A percentile compares a stretch with the other conserved stretches of the same genome.
phyloP scores from a whole-genome alignment of 2,113 vertebrate genomes.

The Hepsetus odoe region DNA sequence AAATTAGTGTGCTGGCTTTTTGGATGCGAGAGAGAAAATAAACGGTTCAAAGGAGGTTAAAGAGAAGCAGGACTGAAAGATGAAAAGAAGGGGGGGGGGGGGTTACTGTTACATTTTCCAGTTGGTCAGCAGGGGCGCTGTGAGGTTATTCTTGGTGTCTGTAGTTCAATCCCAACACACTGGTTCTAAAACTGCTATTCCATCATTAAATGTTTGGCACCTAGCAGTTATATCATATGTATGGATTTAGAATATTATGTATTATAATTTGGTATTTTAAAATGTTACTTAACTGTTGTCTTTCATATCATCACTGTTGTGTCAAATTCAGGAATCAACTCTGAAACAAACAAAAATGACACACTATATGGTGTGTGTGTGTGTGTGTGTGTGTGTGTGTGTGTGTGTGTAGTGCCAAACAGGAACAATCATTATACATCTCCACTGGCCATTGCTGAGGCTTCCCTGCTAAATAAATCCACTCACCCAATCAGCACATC shows the following conservation, averaged over 20 bases:
- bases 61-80: not conserved
- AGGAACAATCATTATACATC: not conserved
- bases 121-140: slow-evolving; percentile 45
- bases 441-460: not conserved
- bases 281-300: too few relatives aligned
- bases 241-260: too few relatives aligned
- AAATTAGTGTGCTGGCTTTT: too few relatives aligned
- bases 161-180: not conserved
- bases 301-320: too few relatives aligned
- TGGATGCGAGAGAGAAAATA: not conserved
- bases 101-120: too few relatives aligned
- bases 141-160: not conserved
- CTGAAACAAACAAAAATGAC: too few relatives aligned
- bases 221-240: too few relatives aligned
- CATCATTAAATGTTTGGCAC: not conserved
- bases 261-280: too few relatives aligned
- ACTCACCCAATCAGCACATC: not conserved
- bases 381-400: not conserved
- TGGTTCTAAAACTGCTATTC: not conserved
- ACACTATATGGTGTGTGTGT: not conserved
- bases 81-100: not conserved
- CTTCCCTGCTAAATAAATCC: not conserved
- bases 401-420: not conserved
- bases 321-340: too few relatives aligned
- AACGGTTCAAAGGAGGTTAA: not conserved